Evolutionary conservation across 2,888 invertebrate genomes (phyloP).

Genomic region (Parelbella ahira): DNA sequence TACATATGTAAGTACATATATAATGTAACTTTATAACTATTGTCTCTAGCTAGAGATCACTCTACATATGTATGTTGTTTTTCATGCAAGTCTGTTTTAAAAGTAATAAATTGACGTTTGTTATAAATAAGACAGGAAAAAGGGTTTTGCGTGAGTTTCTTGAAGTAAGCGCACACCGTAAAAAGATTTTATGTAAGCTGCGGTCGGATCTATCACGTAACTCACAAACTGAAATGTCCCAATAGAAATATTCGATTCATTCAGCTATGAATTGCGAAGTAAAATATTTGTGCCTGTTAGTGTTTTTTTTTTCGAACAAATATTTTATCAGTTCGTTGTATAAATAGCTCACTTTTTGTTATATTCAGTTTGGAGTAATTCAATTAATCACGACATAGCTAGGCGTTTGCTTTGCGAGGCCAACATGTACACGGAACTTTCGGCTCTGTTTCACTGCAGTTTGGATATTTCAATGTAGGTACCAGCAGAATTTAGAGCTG

Average conservation of each 20-base stretch:
- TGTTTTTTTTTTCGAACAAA: constrained; percentile 14
- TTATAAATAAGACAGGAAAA: background rate
- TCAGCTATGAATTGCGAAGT: constrained; percentile 15
- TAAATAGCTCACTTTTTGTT: constrained; percentile 10
- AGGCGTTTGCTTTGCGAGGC: constrained; percentile 4
- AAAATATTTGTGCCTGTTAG: constrained; percentile 14
- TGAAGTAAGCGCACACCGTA: background rate
- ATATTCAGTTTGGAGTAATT: constrained; percentile 11
- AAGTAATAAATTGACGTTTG: too few relatives aligned
- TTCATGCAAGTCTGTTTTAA: too few relatives aligned
- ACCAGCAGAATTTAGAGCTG: background rate
- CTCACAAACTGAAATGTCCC: constrained; percentile 14
- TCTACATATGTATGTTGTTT: too few relatives aligned
- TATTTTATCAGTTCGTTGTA: constrained; percentile 11
- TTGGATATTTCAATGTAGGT: too few relatives aligned
- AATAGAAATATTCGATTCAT: constrained; percentile 18
- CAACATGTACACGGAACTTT: constrained; percentile 8
- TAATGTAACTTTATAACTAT: too few relatives aligned
- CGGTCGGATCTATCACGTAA: constrained; percentile 1
- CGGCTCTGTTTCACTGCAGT: constrained; percentile 11
- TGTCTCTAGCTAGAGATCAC: too few relatives aligned
- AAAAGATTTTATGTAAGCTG: constrained; percentile 9
- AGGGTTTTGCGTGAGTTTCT: background rate
- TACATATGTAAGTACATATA: too few relatives aligned
- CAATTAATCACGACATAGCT: constrained; percentile 16